Evolutionary conservation across 1,140 invertebrate species (phyloP), one percentile per base, ranked within the genome.

Genomic region (Drosophila navojoa): DNA sequence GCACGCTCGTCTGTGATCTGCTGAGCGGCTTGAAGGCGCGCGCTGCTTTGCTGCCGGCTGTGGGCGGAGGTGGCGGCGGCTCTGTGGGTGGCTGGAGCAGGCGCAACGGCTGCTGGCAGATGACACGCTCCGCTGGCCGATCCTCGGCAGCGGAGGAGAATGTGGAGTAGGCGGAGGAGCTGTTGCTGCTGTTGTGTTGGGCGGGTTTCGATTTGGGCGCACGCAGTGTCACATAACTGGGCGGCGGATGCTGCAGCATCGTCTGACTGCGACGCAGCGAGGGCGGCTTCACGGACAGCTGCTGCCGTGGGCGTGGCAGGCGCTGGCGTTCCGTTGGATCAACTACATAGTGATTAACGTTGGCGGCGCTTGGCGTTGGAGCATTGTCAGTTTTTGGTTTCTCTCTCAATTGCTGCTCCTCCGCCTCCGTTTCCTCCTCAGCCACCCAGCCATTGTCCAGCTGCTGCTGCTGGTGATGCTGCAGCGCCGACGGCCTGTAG

Each of bases 401-500:
- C 5, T 1, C 22, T 69, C 16, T 9, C 3, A 49, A n/a, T 7
- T 42, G 42, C 35, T 49, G 25, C 16, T n/a, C 16, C 6, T 45
- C 15, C 5, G 19, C 40, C 5, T 15, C 27, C n/a, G 15, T 10
- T 10, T 75, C 7, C 38, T 76, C 77, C 61, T 81, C 79, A 10
- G 76, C 92, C 62, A 94, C 92, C 94, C 94, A 94, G 71, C 93
- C 93, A 2, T 92, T 93, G 74, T 93, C 93, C 54, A 75, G n/a
- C 74, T 94, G 92, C 68, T 92, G 92, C 67, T 93, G 81, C 44
- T 93, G 93, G 40, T 93, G 93, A 62, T 93, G 92, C 76, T 93
- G 93, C 68, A 94, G 62, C 0, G 93, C 93, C 4, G 94, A 94
- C 0, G 94, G 93, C 68, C 92, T 93, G 69, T 94, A 94, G 5